Base-by-base conservation (phyloP, 2,797 vertebrate species). In the Salmo trutta region DNA sequence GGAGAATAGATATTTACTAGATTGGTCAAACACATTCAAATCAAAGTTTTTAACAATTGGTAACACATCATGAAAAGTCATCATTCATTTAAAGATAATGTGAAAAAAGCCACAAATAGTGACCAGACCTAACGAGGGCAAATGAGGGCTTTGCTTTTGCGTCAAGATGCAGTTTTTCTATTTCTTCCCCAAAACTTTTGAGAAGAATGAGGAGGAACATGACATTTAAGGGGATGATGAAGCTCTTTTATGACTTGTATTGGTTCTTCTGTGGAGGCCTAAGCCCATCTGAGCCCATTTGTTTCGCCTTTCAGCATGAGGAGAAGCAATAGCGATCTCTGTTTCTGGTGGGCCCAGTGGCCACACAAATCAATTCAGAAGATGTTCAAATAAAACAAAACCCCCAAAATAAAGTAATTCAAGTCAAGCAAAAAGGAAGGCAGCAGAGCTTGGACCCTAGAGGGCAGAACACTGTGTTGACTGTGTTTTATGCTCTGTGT, bases 291-390 rank as follows among this genome's bases (percentile, higher is more conserved):
- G 17, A 71, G 36, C 7, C 21, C 51, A 51, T 16, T 71, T 52
- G 21, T 53, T 47, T 53, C 0, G 47, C 27, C 24, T 71, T 71
- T 27, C 15, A 24, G 70, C 59, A 24, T 27, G 24, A 71, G 21
- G 27, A 53, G 70, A 71, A 12, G 47, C 47, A 71, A 41, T 21
- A 33, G 41, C 69, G 21, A 71, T 16, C 15, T n/a, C 47, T 53
- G 41, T 71, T 47, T 71, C 47, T 24, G 47, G n/a, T 24, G 59
- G 59, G 59, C 21, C 21, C 21, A 67, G 65, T 73, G 71, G 71
- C 71, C 51, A 52, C 51, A 54, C 24, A 56, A 15, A 73, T 73
- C 71, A 24, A 73, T 73, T 73, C 27, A 56, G 17, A 52, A 73
- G 52, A 54, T 72, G 51, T 72, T 15, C 24, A 27, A 72, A 72